Evolutionary conservation across 2,113 vertebrate genomes (phyloP).

Genomic region (Phylloscopus trochilus): DNA sequence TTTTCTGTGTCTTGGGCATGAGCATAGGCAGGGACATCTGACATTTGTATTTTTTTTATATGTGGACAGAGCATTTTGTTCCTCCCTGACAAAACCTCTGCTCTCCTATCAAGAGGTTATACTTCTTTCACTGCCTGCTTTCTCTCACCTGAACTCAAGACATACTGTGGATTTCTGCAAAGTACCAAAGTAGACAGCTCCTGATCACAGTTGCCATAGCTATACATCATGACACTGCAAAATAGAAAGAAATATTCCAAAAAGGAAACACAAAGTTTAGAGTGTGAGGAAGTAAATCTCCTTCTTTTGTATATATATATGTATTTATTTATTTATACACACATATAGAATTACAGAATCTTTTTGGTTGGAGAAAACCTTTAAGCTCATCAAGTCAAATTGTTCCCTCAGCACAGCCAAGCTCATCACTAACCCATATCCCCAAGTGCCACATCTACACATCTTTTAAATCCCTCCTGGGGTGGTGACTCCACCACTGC

Average conservation of each 20-base stretch:
- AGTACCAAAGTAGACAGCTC: background rate
- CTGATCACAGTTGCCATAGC: background rate
- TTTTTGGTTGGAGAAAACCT: background rate
- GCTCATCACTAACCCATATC: background rate
- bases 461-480: background rate
- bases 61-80: background rate
- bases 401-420: background rate
- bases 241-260: background rate
- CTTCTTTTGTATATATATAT: background rate
- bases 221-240: background rate
- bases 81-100: background rate
- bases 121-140: background rate
- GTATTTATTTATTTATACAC: fast-evolving
- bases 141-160: background rate
- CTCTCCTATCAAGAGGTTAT: background rate
- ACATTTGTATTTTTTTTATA: background rate
- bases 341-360: fast-evolving
- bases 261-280: background rate
- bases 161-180: background rate
- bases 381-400: background rate
- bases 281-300: background rate
- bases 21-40: background rate
- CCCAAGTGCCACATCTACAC: background rate
- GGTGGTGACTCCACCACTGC: background rate
- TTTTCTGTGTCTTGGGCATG: background rate